Conservation (phyloP, 2,113 vertebrate genomes). For the Bos javanicus region DNA sequence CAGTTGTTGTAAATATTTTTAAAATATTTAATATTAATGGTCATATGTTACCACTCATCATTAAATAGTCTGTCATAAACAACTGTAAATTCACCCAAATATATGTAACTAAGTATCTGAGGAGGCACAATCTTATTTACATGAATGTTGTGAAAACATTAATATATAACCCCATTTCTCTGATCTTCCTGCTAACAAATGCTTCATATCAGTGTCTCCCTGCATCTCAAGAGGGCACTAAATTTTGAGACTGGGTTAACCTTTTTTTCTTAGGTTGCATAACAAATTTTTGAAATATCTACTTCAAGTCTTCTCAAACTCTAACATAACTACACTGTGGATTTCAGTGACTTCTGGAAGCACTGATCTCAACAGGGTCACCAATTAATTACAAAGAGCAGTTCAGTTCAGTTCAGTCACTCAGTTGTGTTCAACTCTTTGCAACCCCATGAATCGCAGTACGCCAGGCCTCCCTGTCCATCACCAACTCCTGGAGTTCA, state of each 20-base stretch:
- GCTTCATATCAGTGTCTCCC: not conserved
- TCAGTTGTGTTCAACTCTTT: no score
- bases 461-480: no score
- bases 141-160: no score
- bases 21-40: not conserved
- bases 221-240: not conserved
- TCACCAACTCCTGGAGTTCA: no score
- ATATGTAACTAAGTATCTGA: not conserved
- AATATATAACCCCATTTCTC: not conserved
- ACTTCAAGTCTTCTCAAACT: not conserved
- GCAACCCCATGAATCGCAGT: no score
- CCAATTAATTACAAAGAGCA: not conserved
- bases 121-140: not conserved
- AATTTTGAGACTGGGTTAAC: not conserved
- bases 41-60: not conserved
- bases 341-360: constrained; percentile 24
- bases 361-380: not conserved
- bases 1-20: not conserved
- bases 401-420: no score
- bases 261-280: not conserved
- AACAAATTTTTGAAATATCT: not conserved
- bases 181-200: not conserved
- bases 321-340: not conserved
- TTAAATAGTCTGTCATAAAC: not conserved
- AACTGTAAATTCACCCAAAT: not conserved